phyloP scores from a whole-genome alignment of 30 jellyfish, hydroid and myxozoan species.

The Pseudorhiza aurosa region DNA sequence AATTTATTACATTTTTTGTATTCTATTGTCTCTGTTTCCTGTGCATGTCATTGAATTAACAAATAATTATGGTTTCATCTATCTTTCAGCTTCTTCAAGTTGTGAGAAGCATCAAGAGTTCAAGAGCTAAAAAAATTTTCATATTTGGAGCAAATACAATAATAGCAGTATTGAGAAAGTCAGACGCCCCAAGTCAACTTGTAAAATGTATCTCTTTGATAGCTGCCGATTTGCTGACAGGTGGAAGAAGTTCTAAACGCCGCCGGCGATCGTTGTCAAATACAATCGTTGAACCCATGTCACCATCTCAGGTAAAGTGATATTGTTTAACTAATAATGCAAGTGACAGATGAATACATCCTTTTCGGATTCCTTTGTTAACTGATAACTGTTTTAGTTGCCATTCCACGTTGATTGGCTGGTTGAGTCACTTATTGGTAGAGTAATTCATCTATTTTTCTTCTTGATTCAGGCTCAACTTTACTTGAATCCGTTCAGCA shows the following conservation, averaged over 20 bases:
- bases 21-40: too few relatives aligned
- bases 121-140: not conserved
- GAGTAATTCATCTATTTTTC: too few relatives aligned
- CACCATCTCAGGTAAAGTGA: constrained; percentile 18
- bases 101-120: not conserved
- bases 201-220: not conserved
- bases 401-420: too few relatives aligned
- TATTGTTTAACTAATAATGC: too few relatives aligned
- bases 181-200: not conserved
- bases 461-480: constrained; percentile 26
- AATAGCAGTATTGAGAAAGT: not conserved
- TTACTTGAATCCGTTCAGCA: not conserved
- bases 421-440: too few relatives aligned
- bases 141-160: not conserved
- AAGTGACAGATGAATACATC: too few relatives aligned
- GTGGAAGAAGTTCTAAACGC: not conserved
- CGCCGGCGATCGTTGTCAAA: constrained; percentile 15
- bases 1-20: too few relatives aligned
- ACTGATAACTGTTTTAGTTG: too few relatives aligned
- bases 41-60: too few relatives aligned
- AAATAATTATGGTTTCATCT: too few relatives aligned
- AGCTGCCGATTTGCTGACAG: not conserved
- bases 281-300: constrained; percentile 9
- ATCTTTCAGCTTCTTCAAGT: not conserved
- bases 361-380: too few relatives aligned